phyloP scores from a whole-genome alignment of 2,113 vertebrate species.

The Rhabdomys dilectus region DNA sequence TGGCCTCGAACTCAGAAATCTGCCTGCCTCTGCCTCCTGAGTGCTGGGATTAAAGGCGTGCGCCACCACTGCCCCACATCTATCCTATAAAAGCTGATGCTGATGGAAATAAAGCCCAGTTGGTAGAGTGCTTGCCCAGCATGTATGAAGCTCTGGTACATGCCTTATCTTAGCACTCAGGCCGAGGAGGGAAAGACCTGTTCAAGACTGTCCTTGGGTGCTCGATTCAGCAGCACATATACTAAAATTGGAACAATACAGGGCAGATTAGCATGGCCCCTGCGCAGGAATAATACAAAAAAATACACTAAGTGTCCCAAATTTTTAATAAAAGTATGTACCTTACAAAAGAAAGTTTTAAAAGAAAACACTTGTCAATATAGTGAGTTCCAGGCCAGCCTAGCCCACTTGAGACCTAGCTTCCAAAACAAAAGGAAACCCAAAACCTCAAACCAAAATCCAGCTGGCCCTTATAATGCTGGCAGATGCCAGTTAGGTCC shows the following conservation, averaged over 20 bases:
- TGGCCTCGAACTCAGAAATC: no score
- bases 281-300: no score
- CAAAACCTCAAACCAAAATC: neutral
- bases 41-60: no score
- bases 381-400: neutral
- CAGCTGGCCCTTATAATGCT: neutral
- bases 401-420: neutral
- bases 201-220: neutral
- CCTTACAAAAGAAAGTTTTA: neutral
- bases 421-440: neutral
- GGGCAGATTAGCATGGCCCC: neutral
- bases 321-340: neutral
- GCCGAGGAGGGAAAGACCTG: neutral
- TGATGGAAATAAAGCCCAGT: neutral
- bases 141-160: neutral
- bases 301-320: neutral
- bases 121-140: neutral
- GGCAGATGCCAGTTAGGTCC: neutral
- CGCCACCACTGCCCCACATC: no score
- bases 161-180: neutral
- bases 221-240: neutral
- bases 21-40: no score
- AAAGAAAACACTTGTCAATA: neutral
- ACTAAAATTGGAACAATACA: neutral
- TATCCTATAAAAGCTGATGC: neutral